Evolutionary conservation across 2,888 invertebrate genomes (phyloP).

Genomic region (Lasioglossum pauxillum): DNA sequence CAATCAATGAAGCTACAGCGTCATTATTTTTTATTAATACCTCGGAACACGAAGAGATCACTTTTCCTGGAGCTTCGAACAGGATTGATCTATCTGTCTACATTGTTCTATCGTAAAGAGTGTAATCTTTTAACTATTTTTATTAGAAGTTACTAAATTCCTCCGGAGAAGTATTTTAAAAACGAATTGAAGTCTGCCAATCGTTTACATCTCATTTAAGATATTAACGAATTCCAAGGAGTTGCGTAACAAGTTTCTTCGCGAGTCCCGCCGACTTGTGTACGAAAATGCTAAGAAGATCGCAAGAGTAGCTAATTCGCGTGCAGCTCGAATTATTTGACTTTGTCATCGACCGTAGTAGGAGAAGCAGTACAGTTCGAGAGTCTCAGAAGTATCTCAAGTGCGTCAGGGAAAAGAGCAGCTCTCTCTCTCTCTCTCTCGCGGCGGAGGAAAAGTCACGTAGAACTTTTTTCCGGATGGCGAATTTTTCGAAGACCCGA

Average conservation of each 20-base stretch:
- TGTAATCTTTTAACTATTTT: neutral
- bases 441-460: slow-evolving; percentile 61
- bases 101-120: neutral
- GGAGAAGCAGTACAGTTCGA: neutral
- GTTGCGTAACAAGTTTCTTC: neutral
- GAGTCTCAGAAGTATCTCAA: neutral
- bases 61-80: neutral
- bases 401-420: neutral
- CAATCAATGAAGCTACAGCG: slow-evolving; percentile 54
- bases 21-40: slow-evolving; percentile 57
- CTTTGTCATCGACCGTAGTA: neutral
- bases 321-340: neutral
- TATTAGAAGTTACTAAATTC: too few relatives aligned
- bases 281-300: neutral
- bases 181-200: neutral
- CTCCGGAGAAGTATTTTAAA: too few relatives aligned
- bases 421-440: neutral
- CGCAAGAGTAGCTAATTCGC: neutral
- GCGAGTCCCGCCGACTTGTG: neutral
- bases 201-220: neutral
- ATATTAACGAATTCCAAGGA: neutral
- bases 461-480: slow-evolving; percentile 61
- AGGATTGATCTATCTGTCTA: neutral
- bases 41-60: neutral
- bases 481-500: slow-evolving; percentile 65